Base-by-base conservation (phyloP, 2,888 invertebrate genomes). In the Eulithis testata region DNA sequence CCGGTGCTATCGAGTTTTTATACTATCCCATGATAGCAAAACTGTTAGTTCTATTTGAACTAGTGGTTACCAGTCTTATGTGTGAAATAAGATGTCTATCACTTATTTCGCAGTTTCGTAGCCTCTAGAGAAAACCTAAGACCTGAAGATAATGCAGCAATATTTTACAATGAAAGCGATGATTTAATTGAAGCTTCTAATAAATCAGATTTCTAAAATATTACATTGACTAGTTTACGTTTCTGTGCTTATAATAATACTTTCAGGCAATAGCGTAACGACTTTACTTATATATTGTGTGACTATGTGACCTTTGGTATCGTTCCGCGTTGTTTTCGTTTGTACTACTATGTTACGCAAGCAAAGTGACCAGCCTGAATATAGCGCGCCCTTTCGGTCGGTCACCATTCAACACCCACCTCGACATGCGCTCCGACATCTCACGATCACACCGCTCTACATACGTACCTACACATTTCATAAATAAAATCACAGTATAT, bases 291-390 rank as follows among this genome's bases (percentile, higher is more conserved):
- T 49, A 21, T 49, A 21, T 49, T 21, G 3, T 40, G 6, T 9
- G 40, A 49, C 57, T 37, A 52, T 52, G 40, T 52, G 47, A 12
- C 45, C 52, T 51, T 55, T 59, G 36, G 21, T 47, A 69, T 72
- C 76, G 79, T 83, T 82, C 83, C 83, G 82, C 84, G 83, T 84
- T 80, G 80, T 76, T 80, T 78, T 79, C 82, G 80, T 82, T 78
- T 82, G 82, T 84, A 83, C 82, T 82, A 84, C 78, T 73, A 66
- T 64, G 69, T 84, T 85, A 78, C 81, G 82, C 59, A 59, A 56
- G 45, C 36, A 47, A 51, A 83, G 75, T 69, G 59, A 63, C 71
- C 61, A 69, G 72, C 73, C 80, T 76, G 80, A 82, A 82, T 79
- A 82, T 82, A 83, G 82, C 79, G 65, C 80, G 81, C 81, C 81